Base-by-base conservation (phyloP, 2,113 vertebrate genomes). In the Perognathus longimembris region DNA sequence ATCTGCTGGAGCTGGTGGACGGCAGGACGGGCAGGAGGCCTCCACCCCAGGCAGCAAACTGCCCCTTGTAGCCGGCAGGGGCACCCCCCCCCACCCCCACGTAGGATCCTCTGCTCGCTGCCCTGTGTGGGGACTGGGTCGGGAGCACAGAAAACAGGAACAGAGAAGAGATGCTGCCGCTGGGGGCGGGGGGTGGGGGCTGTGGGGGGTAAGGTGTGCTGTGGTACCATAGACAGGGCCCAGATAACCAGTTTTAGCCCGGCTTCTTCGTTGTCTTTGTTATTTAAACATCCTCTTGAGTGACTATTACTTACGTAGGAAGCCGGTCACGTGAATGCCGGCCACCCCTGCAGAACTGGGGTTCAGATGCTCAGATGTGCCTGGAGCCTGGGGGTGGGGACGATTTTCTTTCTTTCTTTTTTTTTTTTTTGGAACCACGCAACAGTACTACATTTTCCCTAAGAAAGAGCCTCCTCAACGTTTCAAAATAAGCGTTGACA, bases 281-380 rank as follows among this genome's bases (percentile, higher is more conserved):
- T 95, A 97, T 97, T 97, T 96, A 97, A 98, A 97, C 97, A 98
- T 98, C 98, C 98, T 97, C 97, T 98, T 98, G 96, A 97, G 97
- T 96, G 97, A 98, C 97, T 96, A 83, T 91, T 88, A 97, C n/a
- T n/a, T n/a, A n/a, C n/a, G n/a, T n/a, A 98, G 98, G 98, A 99
- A 98, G 98, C 98, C 94, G 95, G 95, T 96, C 96, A 73, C 89
- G 94, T 95, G 95, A 96, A 97, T 78, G 88, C 91, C 93, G 90
- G 87, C 96, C 96, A 95, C 96, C 95, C 89, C 91, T 95, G 91
- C 92, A 93, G 96, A 77, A 87, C 89, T 93, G 94, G 18, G 96
- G 96, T 98, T 96, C 97, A 96, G 95, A 97, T 94, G 96, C 96
- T 96, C 92, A 95, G 92, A 73, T 94, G 94, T 87, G 94, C 83